Conservation (phyloP, 2,113 vertebrate genomes). For the Chroicocephalus ridibundus region DNA sequence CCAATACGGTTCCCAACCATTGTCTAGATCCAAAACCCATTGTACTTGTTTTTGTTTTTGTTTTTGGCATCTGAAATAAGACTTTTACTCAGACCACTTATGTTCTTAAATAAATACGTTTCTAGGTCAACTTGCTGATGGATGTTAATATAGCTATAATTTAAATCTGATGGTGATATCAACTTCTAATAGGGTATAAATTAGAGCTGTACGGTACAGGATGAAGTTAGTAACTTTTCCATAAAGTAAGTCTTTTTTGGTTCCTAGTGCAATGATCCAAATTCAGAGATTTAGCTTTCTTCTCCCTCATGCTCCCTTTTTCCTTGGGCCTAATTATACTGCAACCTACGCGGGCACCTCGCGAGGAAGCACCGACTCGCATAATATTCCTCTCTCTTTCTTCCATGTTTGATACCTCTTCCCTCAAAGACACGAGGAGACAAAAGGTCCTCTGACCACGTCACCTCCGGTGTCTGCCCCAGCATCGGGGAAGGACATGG, state of each 20-base stretch:
- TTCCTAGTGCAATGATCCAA: not conserved
- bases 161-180: not conserved
- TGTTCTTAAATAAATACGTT: constrained; percentile 69
- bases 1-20: constrained; percentile 67
- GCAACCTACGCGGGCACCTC: not conserved
- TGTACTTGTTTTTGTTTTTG: constrained; percentile 69
- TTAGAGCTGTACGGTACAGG: not conserved
- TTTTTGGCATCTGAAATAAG: constrained; percentile 61
- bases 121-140: constrained; percentile 62
- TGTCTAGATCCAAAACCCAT: constrained; percentile 69
- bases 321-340: not conserved
- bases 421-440: not conserved
- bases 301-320: not conserved
- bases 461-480: not conserved
- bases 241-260: not conserved
- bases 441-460: not conserved
- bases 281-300: not conserved
- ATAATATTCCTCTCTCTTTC: not conserved
- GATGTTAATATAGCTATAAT: not conserved
- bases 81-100: constrained; percentile 56
- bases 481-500: not conserved
- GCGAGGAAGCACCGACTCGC: not conserved
- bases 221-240: not conserved
- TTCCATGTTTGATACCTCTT: not conserved
- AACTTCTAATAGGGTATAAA: constrained; percentile 1